Evolutionary conservation across 1,140 invertebrate genomes (phyloP), one percentile per base, ranked within the genome.

Genomic region (Aphis gossypii): DNA sequence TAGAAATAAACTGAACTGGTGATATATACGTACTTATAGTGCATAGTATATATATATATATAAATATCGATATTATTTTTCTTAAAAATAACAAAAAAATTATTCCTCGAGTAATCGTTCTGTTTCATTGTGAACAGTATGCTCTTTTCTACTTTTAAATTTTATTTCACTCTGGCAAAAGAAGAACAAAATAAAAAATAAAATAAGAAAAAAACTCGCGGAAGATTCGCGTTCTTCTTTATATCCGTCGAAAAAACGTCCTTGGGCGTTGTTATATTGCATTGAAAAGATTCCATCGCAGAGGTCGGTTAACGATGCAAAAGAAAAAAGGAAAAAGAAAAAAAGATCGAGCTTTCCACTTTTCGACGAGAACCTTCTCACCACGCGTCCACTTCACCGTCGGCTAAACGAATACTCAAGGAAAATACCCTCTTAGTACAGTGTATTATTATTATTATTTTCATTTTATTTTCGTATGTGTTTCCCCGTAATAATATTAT

Each of bases 261-360:
- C 82, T 86, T 56, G 25, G 92, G 92, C 92, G 82, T 86, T 83
- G 91, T 92, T 56, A 56, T 41, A 30, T 41, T 56, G 82, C 35
- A 93, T 86, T 56, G 92, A 93, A 93, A 93, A 93, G 92, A 93
- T 93, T 54, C 46, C 84, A 86, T 93, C 82, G 92, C 92, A 86
- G 56, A 86, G 46, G 82, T 93, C 82, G 68, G 82, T 93, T 93
- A 93, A 93, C 82, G 92, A 93, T 86, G 92, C 92, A 93, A 83
- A 92, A 92, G 25, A 54, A 54, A 82, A 38, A 91, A 82, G 3
- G 76, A 82, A 21, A 82, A 82, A 82, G 35, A 38, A 92, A 92
- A 56, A 60, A 60, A 90, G 7, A 93, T 51, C 35, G 92, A 84
- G 92, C 82, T 93, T 56, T 93, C 92, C 92, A 93, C 92, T 93